A percentile compares a stretch with the other conserved stretches of the same genome.
These are phyloP conservation scores for Catharus fuscescens DNA, from an alignment of 2,113 vertebrate genomes.

Conservation along the genomic window DNA sequence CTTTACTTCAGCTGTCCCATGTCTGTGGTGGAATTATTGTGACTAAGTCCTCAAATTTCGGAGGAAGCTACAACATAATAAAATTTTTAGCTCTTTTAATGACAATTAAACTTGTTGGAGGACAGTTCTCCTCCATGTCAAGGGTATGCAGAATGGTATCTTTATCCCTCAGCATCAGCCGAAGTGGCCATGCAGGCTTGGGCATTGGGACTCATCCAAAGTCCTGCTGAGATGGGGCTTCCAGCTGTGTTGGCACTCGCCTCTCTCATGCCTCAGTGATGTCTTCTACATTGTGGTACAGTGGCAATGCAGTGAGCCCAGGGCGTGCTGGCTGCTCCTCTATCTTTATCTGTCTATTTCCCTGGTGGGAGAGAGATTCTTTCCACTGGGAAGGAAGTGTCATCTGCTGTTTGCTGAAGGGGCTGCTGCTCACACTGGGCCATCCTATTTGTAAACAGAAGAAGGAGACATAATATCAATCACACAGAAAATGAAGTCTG, in stretches of 20 bases:
- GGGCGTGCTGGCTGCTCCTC: neutral
- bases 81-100: neutral
- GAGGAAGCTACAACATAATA: neutral
- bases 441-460: neutral
- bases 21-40: neutral
- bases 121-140: neutral
- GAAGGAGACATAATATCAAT: rapidly evolving
- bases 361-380: neutral
- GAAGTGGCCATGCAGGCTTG: rapidly evolving
- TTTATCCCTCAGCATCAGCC: neutral
- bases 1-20: neutral
- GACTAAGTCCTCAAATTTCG: neutral
- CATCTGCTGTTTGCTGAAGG: neutral
- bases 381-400: neutral
- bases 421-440: neutral
- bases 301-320: neutral
- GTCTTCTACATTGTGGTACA: neutral
- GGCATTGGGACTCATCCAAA: neutral
- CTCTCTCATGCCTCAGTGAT: neutral
- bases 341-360: rapidly evolving
- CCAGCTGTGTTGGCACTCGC: neutral
- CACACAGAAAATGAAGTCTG: neutral
- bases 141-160: neutral
- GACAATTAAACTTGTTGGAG: neutral
- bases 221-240: neutral